phyloP scores from a whole-genome alignment of 2,888 invertebrate species.

The Apeira syringaria region DNA sequence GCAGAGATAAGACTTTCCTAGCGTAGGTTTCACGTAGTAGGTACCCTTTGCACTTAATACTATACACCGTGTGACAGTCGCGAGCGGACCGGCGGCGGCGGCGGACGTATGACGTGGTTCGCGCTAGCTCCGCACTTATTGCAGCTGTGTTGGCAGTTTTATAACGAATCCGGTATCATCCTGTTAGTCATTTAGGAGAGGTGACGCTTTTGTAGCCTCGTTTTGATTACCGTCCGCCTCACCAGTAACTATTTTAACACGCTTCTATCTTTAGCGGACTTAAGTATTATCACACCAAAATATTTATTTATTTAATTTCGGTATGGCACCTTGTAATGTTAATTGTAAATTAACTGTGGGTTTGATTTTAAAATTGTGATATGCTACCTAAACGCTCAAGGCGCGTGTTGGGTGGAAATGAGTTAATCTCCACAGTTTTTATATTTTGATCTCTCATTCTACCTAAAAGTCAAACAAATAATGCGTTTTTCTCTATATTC shows the following conservation, averaged over 20 bases:
- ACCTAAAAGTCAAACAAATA: no score
- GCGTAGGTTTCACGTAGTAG: conserved; percentile 8
- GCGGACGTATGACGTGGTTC: no score
- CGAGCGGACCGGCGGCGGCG: conserved; percentile 29
- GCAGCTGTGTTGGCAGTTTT: conserved; percentile 33
- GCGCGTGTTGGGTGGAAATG: conserved; percentile 16
- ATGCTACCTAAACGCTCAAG: conserved; percentile 20
- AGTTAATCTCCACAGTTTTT: conserved; percentile 8
- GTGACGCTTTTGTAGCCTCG: conserved; percentile 15
- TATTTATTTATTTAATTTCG: conserved; percentile 64
- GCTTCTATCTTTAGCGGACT: conserved; percentile 52
- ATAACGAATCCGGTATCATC: conserved; percentile 27
- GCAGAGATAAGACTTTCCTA: no score
- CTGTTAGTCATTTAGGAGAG: conserved; percentile 17
- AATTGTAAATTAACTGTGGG: conserved; percentile 45
- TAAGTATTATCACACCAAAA: conserved; percentile 80
- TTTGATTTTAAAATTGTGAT: conserved; percentile 48
- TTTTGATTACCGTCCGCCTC: conserved; percentile 41
- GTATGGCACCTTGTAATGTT: conserved; percentile 43
- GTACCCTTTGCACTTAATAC: conserved; percentile 22
- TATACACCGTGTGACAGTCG: no score
- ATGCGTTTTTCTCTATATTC: no score
- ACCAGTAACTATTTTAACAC: conserved; percentile 33
- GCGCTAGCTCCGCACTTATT: conserved; percentile 17
- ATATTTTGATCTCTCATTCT: conserved; percentile 41